Evolutionary conservation across 2,888 invertebrate genomes (phyloP), one percentile per base, ranked within the genome.

Genomic region (Lobophora halterata): DNA sequence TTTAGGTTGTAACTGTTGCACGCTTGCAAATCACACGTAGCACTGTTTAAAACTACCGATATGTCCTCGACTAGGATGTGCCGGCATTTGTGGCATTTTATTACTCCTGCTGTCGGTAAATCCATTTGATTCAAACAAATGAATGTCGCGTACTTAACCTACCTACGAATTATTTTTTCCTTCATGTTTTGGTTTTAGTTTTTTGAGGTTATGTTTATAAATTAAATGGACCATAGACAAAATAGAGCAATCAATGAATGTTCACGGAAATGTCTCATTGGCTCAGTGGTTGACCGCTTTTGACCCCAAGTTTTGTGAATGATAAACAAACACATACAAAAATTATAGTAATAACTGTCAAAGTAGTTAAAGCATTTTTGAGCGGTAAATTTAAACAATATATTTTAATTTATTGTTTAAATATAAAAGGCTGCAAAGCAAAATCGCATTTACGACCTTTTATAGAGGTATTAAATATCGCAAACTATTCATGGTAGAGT

Each of bases 11-110:
- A 80, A 46, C 76, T 80, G 31, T 46, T 59, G 52, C 86, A 83
- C 35, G 38, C 42, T 18, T 61, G 46, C 4, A 48, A 48, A 40
- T 61, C 55, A 50, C 76, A 80, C 8, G 34, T 48, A 8, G 53
- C 46, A 6, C 55, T 54, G 31, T 64, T 48, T 2, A 34, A 31
- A 25, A 60, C 10, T 29, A 50, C 43, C 21, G 55, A 42, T 2
- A 65, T 41, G 30, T 75, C 62, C 18, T 71, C 53, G 13, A 82
- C 43, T 42, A 89, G 53, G 30, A 72, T 51, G 29, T 72, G 61
- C 26, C 89, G 69, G 49, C 89, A 89, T 66, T 88, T 88, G 38
- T 79, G 80, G 48, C 89, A 89, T 58, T 80, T 88, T 20, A 83
- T 63, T 25, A 51, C 37, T 40, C 51, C 50, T 8, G 38, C 27